phyloP scores from a whole-genome alignment of 2,113 vertebrate species.

The Melanerpes aurifrons region DNA sequence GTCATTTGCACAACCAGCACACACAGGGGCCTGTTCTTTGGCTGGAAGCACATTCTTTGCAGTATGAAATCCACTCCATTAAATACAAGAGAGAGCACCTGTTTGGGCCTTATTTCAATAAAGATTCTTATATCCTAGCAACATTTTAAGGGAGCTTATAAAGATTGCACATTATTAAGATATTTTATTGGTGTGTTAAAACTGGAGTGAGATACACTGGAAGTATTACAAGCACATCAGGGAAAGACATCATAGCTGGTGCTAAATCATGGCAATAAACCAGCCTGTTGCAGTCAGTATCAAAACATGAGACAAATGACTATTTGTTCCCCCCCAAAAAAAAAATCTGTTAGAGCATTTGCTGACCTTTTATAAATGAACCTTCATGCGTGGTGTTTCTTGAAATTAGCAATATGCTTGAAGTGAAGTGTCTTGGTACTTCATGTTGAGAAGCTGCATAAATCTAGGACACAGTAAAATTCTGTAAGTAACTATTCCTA shows the following conservation, averaged over 20 bases:
- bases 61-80: neutral
- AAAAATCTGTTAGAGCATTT: neutral
- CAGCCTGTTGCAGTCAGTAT: neutral
- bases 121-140: neutral
- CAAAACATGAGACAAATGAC: neutral
- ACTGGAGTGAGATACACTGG: neutral
- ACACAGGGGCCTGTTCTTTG: neutral
- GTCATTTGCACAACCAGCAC: neutral
- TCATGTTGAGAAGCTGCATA: neutral
- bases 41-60: neutral
- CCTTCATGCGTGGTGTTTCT: neutral
- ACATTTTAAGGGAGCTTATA: constrained; percentile 8
- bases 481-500: neutral
- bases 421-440: neutral
- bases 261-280: neutral
- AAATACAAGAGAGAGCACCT: neutral
- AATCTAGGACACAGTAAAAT: neutral
- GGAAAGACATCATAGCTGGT: neutral
- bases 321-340: neutral
- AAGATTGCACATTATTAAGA: neutral
- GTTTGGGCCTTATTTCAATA: constrained; percentile 13
- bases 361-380: neutral
- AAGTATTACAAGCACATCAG: neutral
- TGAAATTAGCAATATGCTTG: neutral
- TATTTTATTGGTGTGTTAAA: neutral